Evolutionary conservation across 2,113 vertebrate genomes (phyloP).

Genomic region (Numenius arquata): DNA sequence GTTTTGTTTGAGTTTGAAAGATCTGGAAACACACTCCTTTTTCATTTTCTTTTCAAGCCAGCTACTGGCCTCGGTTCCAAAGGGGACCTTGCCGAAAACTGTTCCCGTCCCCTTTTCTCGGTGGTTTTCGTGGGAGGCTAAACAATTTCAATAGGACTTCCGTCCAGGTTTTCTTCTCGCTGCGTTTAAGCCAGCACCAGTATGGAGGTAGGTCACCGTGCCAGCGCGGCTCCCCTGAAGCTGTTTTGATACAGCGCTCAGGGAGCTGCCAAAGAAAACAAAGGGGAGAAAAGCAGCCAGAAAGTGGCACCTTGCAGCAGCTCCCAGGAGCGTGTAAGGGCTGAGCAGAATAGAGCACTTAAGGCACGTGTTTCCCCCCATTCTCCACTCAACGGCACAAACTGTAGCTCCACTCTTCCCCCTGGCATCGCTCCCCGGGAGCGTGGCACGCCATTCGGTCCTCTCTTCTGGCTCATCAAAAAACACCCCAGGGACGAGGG

Average conservation of each 20-base stretch:
- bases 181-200: slow-evolving; percentile 30
- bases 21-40: slow-evolving; percentile 82
- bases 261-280: slow-evolving; percentile 63
- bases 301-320: slow-evolving; percentile 61
- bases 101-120: neutral
- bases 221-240: slow-evolving; percentile 26
- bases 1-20: slow-evolving; percentile 82
- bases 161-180: slow-evolving; percentile 9
- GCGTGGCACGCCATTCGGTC: neutral
- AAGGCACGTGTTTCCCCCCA: slow-evolving; percentile 33
- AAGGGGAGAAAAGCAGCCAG: slow-evolving; percentile 39
- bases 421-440: slow-evolving; percentile 36
- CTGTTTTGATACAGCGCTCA: slow-evolving; percentile 32
- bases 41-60: slow-evolving; percentile 78
- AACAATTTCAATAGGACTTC: slow-evolving; percentile 1
- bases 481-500: neutral
- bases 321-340: slow-evolving; percentile 52
- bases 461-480: neutral
- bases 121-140: neutral
- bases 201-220: slow-evolving; percentile 24
- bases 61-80: neutral
- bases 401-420: slow-evolving; percentile 28
- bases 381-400: slow-evolving; percentile 44
- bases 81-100: neutral
- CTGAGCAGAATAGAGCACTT: neutral